phyloP scores from a whole-genome alignment of 2,888 invertebrate genomes.

The Diachrysia chrysitis region DNA sequence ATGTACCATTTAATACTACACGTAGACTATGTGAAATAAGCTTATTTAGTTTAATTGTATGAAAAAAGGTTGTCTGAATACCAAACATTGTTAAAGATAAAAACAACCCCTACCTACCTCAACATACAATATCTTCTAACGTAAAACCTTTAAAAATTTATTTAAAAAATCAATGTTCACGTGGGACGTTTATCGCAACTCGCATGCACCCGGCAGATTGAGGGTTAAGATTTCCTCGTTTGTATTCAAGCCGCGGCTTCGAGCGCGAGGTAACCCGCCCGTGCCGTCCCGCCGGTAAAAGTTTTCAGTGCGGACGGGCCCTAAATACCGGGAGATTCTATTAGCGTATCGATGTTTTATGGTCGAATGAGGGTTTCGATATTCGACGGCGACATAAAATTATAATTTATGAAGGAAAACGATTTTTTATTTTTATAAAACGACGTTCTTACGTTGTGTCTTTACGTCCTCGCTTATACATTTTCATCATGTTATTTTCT shows the following conservation, averaged over 20 bases:
- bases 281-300: conserved; percentile 64
- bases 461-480: conserved; percentile 23
- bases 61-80: not conserved
- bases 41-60: not conserved
- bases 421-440: conserved; percentile 38
- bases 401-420: conserved; percentile 54
- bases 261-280: conserved; percentile 65
- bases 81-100: not conserved
- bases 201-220: conserved; percentile 77
- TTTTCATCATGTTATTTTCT: not conserved
- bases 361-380: conserved; percentile 59
- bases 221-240: conserved; percentile 82
- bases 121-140: conserved; percentile 13
- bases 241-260: conserved; percentile 74
- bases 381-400: conserved; percentile 55
- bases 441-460: not conserved
- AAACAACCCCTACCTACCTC: not conserved
- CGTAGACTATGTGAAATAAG: too few species aligned
- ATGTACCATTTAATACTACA: too few species aligned
- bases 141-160: conserved; percentile 37
- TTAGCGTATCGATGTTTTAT: conserved; percentile 71
- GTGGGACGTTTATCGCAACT: conserved; percentile 72
- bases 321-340: conserved; percentile 78
- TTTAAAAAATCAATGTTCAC: conserved; percentile 78
- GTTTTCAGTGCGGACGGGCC: conserved; percentile 71